These are phyloP conservation scores for Gavia stellata DNA, from an alignment of 2,113 vertebrate genomes.

Conservation along the genomic window DNA sequence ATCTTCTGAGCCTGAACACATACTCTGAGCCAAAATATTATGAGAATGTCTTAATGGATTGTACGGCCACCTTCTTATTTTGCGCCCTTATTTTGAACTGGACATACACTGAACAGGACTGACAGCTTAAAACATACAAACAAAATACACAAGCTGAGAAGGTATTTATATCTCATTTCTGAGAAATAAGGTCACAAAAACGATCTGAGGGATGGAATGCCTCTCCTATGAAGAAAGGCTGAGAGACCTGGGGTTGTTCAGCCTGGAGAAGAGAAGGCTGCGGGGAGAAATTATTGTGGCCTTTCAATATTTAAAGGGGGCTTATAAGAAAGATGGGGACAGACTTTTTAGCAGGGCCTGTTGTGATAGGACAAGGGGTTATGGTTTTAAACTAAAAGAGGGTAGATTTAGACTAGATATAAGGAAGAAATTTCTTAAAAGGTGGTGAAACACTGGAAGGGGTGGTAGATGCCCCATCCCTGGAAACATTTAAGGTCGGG, in stretches of 20 bases:
- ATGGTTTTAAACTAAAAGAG: neutral
- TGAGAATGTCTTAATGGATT: neutral
- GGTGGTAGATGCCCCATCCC: neutral
- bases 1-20: neutral
- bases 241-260: neutral
- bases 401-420: neutral
- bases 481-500: neutral
- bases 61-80: neutral
- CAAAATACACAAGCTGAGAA: neutral
- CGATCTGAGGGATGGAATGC: neutral
- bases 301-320: accelerated
- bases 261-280: neutral
- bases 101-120: neutral
- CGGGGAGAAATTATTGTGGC: accelerated
- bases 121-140: neutral
- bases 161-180: neutral
- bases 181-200: neutral
- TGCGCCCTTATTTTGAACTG: neutral
- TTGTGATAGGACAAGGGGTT: accelerated
- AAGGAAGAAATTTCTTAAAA: neutral
- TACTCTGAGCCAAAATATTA: neutral
- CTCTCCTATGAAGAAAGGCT: neutral
- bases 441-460: neutral
- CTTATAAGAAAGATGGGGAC: neutral
- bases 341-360: neutral